A percentile compares a stretch with the other conserved stretches of the same genome.
phyloP scores from a whole-genome alignment of 2,797 vertebrate genomes.

The Leucoraja ocellata region DNA sequence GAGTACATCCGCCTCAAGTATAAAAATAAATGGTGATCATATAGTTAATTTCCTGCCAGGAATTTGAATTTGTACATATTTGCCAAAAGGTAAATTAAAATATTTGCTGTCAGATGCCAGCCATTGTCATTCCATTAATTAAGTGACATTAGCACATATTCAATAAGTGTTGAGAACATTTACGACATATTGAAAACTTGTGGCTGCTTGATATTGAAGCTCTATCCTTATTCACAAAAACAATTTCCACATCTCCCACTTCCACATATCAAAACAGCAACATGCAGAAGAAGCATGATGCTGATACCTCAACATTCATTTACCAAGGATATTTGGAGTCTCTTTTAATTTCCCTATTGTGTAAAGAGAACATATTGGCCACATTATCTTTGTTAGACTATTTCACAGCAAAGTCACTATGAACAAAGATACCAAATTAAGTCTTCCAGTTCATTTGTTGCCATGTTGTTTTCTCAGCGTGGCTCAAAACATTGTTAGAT shows the following conservation, averaged over 20 bases:
- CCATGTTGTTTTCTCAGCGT: background rate
- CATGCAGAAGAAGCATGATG: background rate
- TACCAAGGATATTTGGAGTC: background rate
- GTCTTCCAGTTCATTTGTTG: background rate
- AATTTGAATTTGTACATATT: background rate
- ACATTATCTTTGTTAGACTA: background rate
- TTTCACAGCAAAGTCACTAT: background rate
- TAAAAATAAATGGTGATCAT: too few relatives aligned
- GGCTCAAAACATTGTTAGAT: background rate
- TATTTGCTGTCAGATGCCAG: background rate
- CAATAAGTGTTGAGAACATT: background rate
- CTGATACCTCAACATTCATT: background rate
- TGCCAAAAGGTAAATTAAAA: background rate
- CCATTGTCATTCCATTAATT: background rate
- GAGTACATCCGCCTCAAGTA: background rate
- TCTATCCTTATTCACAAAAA: background rate
- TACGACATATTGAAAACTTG: background rate
- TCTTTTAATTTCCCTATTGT: too few relatives aligned
- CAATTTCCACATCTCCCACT: background rate
- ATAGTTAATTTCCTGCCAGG: background rate
- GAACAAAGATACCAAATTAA: background rate
- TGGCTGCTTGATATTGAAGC: background rate
- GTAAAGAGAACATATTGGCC: background rate
- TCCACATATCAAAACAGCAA: background rate
- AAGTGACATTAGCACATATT: background rate